Conservation (phyloP, 1,140 invertebrate species). For the Caenorhabditis remanei region DNA sequence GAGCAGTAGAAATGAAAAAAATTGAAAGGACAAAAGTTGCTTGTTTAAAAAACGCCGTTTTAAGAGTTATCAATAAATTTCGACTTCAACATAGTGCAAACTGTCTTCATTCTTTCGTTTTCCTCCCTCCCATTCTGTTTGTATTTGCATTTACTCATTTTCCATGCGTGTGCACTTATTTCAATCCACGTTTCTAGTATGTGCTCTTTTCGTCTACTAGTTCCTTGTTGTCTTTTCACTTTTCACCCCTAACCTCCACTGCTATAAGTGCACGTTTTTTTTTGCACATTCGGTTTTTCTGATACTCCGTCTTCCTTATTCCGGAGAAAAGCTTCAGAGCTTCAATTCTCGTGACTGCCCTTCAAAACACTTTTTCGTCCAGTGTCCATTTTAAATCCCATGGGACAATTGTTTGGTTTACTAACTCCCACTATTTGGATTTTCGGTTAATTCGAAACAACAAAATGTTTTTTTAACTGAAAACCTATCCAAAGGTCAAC, state of each 20-base stretch:
- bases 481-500: neutral
- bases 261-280: constrained; percentile 30
- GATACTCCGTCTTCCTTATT: constrained; percentile 6
- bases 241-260: constrained; percentile 3
- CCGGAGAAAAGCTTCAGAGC: constrained; percentile 13
- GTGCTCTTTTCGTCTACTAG: constrained; percentile 11
- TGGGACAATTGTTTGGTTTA: constrained; percentile 45
- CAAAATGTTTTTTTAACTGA: too few species aligned
- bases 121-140: neutral
- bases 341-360: constrained; percentile 5
- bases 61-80: constrained; percentile 16
- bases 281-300: neutral
- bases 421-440: neutral
- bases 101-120: neutral
- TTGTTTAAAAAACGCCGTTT: neutral
- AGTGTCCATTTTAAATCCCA: constrained; percentile 40
- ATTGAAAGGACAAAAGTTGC: neutral
- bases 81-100: neutral
- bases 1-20: neutral
- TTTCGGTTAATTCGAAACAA: neutral
- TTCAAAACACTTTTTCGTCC: constrained; percentile 45
- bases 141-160: constrained; percentile 51
- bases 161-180: constrained; percentile 5
- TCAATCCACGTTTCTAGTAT: constrained; percentile 47
- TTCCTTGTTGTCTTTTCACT: constrained; percentile 38